A percentile compares a stretch with the other conserved stretches of the same genome.
Conservation (phyloP, 2,797 vertebrate species). For the Malurus leucopterus region DNA sequence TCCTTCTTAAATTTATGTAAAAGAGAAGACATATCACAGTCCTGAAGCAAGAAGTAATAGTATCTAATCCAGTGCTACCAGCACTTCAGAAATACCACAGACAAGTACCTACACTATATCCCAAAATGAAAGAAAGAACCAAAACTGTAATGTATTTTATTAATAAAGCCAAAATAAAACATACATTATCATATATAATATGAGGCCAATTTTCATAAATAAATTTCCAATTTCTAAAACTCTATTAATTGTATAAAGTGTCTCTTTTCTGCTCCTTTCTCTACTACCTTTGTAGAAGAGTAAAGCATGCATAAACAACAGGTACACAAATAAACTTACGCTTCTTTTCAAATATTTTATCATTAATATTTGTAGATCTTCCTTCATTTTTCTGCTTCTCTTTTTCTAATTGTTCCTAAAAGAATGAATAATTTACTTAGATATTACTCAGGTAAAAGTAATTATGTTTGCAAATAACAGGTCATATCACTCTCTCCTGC, state of each 20-base stretch:
- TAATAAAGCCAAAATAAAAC: neutral
- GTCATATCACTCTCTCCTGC: neutral
- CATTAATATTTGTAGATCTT: constrained; percentile 67
- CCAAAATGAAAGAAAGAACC: neutral
- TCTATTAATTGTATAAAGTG: neutral
- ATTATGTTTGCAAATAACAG: neutral
- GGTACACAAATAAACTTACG: constrained; percentile 73
- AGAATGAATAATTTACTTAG: constrained; percentile 12
- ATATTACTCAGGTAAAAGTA: neutral
- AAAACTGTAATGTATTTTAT: neutral
- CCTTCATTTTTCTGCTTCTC: constrained; percentile 86
- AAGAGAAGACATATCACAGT: neutral
- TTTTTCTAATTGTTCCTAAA: constrained; percentile 88
- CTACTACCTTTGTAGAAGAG: neutral
- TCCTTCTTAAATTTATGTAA: neutral
- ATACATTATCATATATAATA: neutral
- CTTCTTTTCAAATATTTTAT: constrained; percentile 85
- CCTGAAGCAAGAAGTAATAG: neutral
- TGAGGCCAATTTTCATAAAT: neutral
- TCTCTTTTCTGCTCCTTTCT: neutral
- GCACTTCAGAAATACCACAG: neutral
- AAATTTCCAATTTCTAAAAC: neutral
- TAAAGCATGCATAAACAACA: neutral
- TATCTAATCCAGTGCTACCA: neutral
- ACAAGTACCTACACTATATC: neutral